These are phyloP conservation scores for Zootoca vivipara DNA, from an alignment of 2,113 vertebrate species.

Conservation along the genomic window DNA sequence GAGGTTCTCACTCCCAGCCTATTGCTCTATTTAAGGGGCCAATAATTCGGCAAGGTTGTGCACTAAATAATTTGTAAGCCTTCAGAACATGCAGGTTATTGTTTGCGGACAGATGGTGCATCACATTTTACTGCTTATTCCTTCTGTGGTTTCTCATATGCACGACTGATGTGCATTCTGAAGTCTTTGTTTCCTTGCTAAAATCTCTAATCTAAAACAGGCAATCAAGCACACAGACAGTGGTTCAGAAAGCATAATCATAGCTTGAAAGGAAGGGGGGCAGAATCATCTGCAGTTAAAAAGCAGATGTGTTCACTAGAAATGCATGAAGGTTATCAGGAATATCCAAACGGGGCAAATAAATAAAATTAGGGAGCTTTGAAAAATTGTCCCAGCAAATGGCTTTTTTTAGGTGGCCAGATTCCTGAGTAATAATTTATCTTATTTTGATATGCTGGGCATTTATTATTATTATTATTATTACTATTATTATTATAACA, in stretches of 20 bases:
- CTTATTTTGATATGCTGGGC: slow-evolving; percentile 4
- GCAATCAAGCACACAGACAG: slow-evolving; percentile 80
- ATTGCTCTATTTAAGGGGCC: slow-evolving; percentile 74
- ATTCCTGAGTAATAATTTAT: slow-evolving; percentile 61
- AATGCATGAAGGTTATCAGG: slow-evolving; percentile 61
- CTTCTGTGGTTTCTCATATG: slow-evolving; percentile 89
- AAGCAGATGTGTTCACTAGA: slow-evolving; percentile 70
- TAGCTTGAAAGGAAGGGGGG: slow-evolving; percentile 71
- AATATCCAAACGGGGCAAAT: slow-evolving; percentile 62
- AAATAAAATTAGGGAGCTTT: no score
- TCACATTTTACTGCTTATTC: slow-evolving; percentile 92
- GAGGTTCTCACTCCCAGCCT: slow-evolving; percentile 63
- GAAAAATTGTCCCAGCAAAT: slow-evolving; percentile 26
- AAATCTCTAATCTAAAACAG: slow-evolving; percentile 84
- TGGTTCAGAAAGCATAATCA: slow-evolving; percentile 78
- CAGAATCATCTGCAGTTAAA: slow-evolving; percentile 60
- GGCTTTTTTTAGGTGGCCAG: slow-evolving; percentile 50
- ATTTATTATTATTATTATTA: slow-evolving; percentile 9
- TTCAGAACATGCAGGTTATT: slow-evolving; percentile 88
- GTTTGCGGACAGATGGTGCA: slow-evolving; percentile 93
- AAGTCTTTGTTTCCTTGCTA: slow-evolving; percentile 83
- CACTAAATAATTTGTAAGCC: slow-evolving; percentile 89
- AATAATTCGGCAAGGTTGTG: slow-evolving; percentile 80
- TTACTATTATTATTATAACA: slow-evolving; percentile 41
- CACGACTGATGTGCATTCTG: slow-evolving; percentile 78